Evolutionary conservation across 1,140 invertebrate genomes (phyloP).

Genomic region (Temnothorax longispinosus): DNA sequence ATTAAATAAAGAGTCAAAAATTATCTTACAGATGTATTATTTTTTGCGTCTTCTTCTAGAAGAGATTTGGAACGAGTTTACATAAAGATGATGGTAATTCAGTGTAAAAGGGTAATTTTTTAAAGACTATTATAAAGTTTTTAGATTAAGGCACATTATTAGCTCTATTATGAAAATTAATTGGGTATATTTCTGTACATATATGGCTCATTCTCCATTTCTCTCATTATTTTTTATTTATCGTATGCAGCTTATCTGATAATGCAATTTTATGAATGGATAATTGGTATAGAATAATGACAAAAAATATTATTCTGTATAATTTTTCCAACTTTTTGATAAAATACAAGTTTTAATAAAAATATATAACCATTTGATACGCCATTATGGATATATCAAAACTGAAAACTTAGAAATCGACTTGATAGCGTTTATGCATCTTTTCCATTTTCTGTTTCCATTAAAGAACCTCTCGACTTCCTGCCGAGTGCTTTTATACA

Average conservation of each 20-base stretch:
- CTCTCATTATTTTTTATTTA: neutral
- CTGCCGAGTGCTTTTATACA: conserved; percentile 23
- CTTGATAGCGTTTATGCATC: neutral
- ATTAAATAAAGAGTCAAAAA: too few species aligned
- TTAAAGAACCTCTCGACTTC: conserved; percentile 44
- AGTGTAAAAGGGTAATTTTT: too few species aligned
- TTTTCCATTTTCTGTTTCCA: neutral
- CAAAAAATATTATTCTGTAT: neutral
- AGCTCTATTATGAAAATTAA: too few species aligned
- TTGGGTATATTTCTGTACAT: too few species aligned
- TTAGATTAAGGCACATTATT: too few species aligned
- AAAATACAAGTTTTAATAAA: neutral
- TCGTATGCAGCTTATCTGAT: neutral
- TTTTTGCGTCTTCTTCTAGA: neutral
- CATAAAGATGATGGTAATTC: too few species aligned
- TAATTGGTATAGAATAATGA: neutral
- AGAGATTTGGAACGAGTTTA: neutral
- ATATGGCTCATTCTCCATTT: neutral
- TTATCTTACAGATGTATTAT: too few species aligned
- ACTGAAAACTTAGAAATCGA: neutral
- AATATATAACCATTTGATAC: neutral
- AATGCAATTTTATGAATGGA: neutral
- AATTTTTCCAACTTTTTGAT: neutral
- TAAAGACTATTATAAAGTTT: too few species aligned
- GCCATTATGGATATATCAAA: neutral